Conservation (phyloP, 2,113 vertebrate species). For the Cebus imitator region DNA sequence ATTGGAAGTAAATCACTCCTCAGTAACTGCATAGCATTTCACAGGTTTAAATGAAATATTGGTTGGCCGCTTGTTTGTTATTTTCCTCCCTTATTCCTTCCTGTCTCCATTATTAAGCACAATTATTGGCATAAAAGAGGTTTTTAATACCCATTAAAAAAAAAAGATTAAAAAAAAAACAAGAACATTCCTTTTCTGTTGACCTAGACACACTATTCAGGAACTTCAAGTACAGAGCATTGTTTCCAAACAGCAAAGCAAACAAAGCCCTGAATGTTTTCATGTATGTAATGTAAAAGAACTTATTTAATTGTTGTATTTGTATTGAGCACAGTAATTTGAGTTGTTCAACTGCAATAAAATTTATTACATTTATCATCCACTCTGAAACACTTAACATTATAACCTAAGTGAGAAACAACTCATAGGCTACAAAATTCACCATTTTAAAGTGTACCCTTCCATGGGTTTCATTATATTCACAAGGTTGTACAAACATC, state of each 20-base stretch:
- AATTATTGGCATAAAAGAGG: no score
- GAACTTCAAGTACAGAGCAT: neutral
- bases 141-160: no score
- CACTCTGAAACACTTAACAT: conserved; percentile 15
- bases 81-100: no score
- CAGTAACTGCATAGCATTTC: no score
- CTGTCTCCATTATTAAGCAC: no score
- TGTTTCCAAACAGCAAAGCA: conserved; percentile 33
- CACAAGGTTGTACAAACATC: neutral
- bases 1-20: no score
- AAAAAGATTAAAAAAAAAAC: neutral
- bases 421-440: neutral
- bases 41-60: no score
- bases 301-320: neutral
- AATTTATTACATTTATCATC: neutral
- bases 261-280: neutral
- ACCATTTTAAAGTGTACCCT: neutral
- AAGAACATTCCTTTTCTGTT: neutral
- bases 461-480: neutral
- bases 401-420: neutral
- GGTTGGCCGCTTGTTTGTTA: no score
- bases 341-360: neutral
- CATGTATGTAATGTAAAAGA: neutral
- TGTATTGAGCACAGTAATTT: neutral
- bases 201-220: neutral